Conservation (phyloP, 2,888 invertebrate genomes). For the Antheraea yamamai region DNA sequence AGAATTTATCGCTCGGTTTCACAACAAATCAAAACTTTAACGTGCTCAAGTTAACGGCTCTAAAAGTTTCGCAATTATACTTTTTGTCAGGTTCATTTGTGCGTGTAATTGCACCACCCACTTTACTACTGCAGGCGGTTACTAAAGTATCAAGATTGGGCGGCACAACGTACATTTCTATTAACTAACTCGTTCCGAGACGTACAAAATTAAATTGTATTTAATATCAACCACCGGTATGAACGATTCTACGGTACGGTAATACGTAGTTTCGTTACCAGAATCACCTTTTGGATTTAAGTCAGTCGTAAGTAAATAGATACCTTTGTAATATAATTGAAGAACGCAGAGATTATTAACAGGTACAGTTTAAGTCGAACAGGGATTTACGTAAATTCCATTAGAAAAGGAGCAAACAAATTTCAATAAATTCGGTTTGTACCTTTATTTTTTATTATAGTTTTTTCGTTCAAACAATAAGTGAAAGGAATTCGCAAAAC, state of each 20-base stretch:
- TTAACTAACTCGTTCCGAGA: slow-evolving; percentile 33
- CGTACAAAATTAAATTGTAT: slow-evolving; percentile 28
- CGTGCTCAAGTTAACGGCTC: slow-evolving; percentile 70
- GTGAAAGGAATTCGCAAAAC: slow-evolving; percentile 63
- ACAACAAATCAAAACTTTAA: slow-evolving; percentile 80
- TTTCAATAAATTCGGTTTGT: slow-evolving; percentile 45
- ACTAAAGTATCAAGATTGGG: slow-evolving; percentile 40
- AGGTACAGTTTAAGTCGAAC: slow-evolving; percentile 74
- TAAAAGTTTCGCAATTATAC: slow-evolving; percentile 58
- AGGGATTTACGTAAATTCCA: slow-evolving; percentile 76
- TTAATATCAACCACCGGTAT: slow-evolving; percentile 10
- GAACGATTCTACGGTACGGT: not conserved
- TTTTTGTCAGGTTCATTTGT: slow-evolving; percentile 59
- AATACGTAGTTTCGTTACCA: slow-evolving; percentile 2
- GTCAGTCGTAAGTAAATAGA: slow-evolving; percentile 62
- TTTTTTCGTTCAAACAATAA: slow-evolving; percentile 61
- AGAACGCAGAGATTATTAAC: slow-evolving; percentile 38
- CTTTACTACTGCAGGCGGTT: slow-evolving; percentile 45
- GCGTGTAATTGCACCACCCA: slow-evolving; percentile 72
- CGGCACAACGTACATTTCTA: slow-evolving; percentile 35
- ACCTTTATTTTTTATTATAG: slow-evolving; percentile 39
- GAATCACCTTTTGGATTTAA: slow-evolving; percentile 1
- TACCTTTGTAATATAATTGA: slow-evolving; percentile 51
- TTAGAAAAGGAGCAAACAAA: slow-evolving; percentile 75
- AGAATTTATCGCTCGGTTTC: slow-evolving; percentile 78